Percentiles rank a stretch among this genome's conserved stretches.
Evolutionary conservation across 1,140 invertebrate genomes (phyloP).

Genomic region (Oncopeltus fasciatus): DNA sequence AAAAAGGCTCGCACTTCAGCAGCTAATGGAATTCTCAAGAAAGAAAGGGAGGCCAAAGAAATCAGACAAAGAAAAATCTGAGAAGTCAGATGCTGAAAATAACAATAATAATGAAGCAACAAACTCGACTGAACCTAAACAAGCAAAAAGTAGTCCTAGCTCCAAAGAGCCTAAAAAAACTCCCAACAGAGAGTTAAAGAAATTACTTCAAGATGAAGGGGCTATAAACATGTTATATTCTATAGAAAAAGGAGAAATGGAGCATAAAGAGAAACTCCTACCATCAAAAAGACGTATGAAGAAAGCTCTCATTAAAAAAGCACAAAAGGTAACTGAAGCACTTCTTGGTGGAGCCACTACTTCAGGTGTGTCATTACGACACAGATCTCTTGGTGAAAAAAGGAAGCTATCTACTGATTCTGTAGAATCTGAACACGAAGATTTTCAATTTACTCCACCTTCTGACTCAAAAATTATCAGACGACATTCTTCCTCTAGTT

Average conservation of each 20-base stretch:
- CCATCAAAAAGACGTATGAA: slow-evolving; percentile 26
- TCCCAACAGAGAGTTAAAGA: slow-evolving; percentile 52
- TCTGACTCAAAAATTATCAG: slow-evolving; percentile 65
- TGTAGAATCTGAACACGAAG: slow-evolving; percentile 22
- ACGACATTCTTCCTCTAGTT: slow-evolving; percentile 59
- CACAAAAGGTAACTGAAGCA: slow-evolving; percentile 39
- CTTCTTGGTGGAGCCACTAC: slow-evolving; percentile 31
- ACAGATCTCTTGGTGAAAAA: background rate
- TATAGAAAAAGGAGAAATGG: slow-evolving; percentile 36
- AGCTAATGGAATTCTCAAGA: slow-evolving; percentile 32
- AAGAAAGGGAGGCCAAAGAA: slow-evolving; percentile 20
- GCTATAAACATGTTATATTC: slow-evolving; percentile 72
- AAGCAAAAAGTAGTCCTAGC: slow-evolving; percentile 1
- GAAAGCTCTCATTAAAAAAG: slow-evolving; percentile 26
- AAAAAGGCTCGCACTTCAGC: slow-evolving; percentile 37
- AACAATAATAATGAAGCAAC: slow-evolving; percentile 6
- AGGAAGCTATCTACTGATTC: slow-evolving; percentile 24
- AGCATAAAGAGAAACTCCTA: slow-evolving; percentile 25
- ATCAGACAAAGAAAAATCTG: slow-evolving; percentile 4
- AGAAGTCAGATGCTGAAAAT: slow-evolving; percentile 10
- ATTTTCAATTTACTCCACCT: slow-evolving; percentile 32
- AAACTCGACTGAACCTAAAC: background rate
- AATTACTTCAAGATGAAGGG: slow-evolving; percentile 65
- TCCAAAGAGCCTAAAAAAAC: slow-evolving; percentile 29
- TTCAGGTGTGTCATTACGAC: background rate